Evolutionary conservation across 2,888 invertebrate species (phyloP).

Genomic region (Plebejus argus): DNA sequence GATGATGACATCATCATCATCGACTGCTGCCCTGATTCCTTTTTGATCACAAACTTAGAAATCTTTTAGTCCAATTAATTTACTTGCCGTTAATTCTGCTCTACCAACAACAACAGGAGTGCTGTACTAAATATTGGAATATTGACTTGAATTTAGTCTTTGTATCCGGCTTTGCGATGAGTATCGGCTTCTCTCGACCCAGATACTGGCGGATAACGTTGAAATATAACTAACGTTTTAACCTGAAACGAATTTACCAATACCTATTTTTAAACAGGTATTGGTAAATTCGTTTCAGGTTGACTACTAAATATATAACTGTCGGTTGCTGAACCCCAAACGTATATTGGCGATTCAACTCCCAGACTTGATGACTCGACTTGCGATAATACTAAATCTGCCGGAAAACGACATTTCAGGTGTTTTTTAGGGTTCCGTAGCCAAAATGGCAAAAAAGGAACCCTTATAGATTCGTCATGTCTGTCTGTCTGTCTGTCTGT

Average conservation of each 20-base stretch:
- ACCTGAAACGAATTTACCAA: neutral
- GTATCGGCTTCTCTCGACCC: neutral
- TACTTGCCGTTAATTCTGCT: neutral
- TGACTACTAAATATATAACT: neutral
- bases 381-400: neutral
- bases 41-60: neutral
- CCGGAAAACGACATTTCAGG: neutral
- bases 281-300: no score
- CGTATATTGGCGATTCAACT: neutral
- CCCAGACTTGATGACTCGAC: neutral
- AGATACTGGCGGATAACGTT: neutral
- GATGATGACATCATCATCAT: no score
- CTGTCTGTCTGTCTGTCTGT: no score
- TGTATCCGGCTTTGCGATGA: conserved; percentile 6
- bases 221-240: neutral
- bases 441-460: no score
- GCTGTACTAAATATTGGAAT: neutral
- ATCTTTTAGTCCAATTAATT: neutral
- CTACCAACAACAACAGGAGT: neutral
- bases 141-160: neutral
- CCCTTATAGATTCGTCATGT: no score
- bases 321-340: neutral
- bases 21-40: no score
- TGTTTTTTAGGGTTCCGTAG: no score
- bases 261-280: neutral